Conservation (phyloP, 2,113 vertebrate genomes). For the Larimichthys polyactis region DNA sequence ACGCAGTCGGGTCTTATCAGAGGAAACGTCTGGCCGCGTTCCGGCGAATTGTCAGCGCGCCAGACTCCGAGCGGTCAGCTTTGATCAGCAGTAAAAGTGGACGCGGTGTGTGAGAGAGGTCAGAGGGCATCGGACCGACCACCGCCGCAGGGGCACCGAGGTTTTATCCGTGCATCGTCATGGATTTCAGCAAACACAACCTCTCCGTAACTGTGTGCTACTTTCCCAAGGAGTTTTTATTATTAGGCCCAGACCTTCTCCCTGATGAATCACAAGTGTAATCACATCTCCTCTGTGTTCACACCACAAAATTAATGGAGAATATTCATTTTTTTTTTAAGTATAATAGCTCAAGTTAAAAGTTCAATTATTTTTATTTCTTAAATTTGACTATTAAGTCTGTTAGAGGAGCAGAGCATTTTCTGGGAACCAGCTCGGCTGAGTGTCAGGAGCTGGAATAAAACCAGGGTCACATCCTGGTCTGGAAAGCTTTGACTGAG, state of each 20-base stretch:
- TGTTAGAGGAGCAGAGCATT: neutral
- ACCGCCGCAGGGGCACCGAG: neutral
- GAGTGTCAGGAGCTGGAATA: constrained; percentile 50
- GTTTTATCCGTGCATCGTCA: constrained; percentile 5
- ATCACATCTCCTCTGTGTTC: constrained; percentile 57
- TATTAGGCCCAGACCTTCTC: constrained; percentile 38
- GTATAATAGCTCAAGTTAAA: constrained; percentile 19
- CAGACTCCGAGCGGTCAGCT: constrained; percentile 53
- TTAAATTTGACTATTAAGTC: neutral
- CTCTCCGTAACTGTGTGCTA: constrained; percentile 32
- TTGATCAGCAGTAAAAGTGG: constrained; percentile 59
- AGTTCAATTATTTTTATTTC: constrained; percentile 28
- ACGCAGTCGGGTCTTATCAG: constrained; percentile 62
- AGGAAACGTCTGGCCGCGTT: constrained; percentile 73
- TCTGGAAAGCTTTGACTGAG: constrained; percentile 45
- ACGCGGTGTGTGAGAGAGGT: constrained; percentile 53
- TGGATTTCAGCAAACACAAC: constrained; percentile 44
- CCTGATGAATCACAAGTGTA: constrained; percentile 54
- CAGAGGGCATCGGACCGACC: constrained; percentile 19
- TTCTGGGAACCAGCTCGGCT: constrained; percentile 17
- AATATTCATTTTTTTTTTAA: constrained; percentile 23
- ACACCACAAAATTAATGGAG: constrained; percentile 29
- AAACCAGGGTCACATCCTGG: constrained; percentile 50
- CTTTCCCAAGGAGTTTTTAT: constrained; percentile 44
- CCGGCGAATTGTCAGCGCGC: constrained; percentile 48